Conservation (phyloP, 2,113 vertebrate genomes). For the Chrysemys picta region DNA sequence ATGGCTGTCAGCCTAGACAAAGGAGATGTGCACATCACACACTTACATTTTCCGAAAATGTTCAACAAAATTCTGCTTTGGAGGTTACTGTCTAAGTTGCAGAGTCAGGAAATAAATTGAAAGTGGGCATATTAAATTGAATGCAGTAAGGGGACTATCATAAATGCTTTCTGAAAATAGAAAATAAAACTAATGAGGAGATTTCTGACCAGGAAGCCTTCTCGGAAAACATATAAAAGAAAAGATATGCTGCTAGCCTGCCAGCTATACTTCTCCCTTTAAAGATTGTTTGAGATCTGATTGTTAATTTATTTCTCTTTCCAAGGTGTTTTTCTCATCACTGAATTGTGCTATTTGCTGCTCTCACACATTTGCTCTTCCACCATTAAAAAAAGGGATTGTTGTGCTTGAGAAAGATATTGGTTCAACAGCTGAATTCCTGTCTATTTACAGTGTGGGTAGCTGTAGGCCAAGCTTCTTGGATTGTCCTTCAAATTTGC, state of each 20-base stretch:
- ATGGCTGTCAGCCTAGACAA: constrained; percentile 50
- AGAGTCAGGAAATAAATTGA: constrained; percentile 47
- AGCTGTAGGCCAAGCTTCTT: neutral
- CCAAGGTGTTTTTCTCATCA: neutral
- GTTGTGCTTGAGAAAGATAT: neutral
- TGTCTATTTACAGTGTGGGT: neutral
- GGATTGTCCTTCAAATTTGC: neutral
- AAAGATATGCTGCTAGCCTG: neutral
- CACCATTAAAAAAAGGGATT: neutral
- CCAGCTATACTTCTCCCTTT: neutral
- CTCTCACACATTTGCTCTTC: neutral
- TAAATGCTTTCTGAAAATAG: constrained; percentile 32
- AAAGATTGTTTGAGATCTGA: neutral
- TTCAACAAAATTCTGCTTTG: constrained; percentile 49
- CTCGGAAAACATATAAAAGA: neutral
- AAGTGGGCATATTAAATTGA: constrained; percentile 26
- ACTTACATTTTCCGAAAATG: neutral
- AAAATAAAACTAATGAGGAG: constrained; percentile 35
- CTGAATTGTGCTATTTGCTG: neutral
- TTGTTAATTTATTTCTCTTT: constrained; percentile 1
- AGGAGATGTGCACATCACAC: neutral
- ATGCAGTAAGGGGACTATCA: constrained; percentile 27
- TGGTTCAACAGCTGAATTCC: neutral
- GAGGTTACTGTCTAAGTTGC: constrained; percentile 11
- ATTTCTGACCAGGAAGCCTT: neutral